Base-by-base conservation (phyloP, 2,888 invertebrate genomes). In the Nasonia oneida region DNA sequence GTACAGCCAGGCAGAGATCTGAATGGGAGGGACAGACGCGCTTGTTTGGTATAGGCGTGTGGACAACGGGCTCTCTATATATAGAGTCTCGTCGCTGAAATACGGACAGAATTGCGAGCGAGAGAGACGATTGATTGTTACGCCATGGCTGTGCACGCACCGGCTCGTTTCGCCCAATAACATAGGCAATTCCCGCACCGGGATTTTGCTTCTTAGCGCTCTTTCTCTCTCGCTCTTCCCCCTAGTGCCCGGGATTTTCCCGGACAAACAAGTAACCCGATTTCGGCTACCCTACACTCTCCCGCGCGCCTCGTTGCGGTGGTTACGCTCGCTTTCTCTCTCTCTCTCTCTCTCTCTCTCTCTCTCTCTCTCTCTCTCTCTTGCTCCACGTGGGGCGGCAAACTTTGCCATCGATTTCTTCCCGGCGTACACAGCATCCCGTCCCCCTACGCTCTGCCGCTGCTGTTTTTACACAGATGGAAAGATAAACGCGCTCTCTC, bases 251-350 rank as follows among this genome's bases (percentile, higher is more conserved):
- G 12, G 73, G 78, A 67, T 47, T 81, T 81, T 85, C 53, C 50
- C 81, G 73, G 42, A 76, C 61, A 84, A 84, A 81, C 81, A 77
- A 85, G 84, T 81, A 81, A 85, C 81, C 77, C 81, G 81, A 81
- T 85, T 85, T 85, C 81, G 42, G 37, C 37, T 23, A 23, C 33
- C 61, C 64, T 77, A 39, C 50, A 83, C 78, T 80, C 67, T 73
- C 74, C 39, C 73, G 70, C 74, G 39, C 73, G 70, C 81, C 18
- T 39, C 33, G 70, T 39, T 29, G 78, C 74, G 50, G 71, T 78
- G 67, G 70, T n/a, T 83, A 47, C 79, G 77, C 70, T 50, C 42
- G 42, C 71, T 76, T 73, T 74, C 82, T 82, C 75, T 67, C 75
- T 79, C 84, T 81, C 73, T 47, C 61, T 81, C 57, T 64, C 15